Percentiles rank a stretch among this genome's conserved stretches.
Conservation (phyloP, 2,888 invertebrate genomes). For the Esperia sulphurella region DNA sequence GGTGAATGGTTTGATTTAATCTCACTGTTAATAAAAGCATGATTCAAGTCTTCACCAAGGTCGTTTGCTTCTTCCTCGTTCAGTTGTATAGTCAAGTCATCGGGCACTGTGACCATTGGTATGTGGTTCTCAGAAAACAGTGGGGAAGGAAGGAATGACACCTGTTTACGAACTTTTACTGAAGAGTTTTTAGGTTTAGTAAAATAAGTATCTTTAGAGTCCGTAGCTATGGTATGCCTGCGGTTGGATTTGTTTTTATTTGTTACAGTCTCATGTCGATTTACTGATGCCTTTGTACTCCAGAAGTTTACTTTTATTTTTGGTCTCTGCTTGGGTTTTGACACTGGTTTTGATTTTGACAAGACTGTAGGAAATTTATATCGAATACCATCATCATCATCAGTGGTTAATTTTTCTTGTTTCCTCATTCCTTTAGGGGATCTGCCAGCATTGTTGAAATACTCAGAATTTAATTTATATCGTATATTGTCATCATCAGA, state of each 20-base stretch:
- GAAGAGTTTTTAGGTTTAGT: constrained; percentile 41
- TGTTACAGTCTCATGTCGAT: constrained; percentile 37
- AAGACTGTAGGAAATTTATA: constrained; percentile 56
- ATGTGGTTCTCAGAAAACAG: constrained; percentile 66
- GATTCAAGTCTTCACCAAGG: constrained; percentile 56
- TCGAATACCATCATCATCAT: constrained; percentile 56
- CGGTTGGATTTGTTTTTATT: constrained; percentile 39
- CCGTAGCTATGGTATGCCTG: constrained; percentile 51
- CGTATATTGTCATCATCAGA: constrained; percentile 67
- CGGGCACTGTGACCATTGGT: constrained; percentile 73
- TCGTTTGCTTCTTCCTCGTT: constrained; percentile 71
- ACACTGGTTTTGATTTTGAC: constrained; percentile 37
- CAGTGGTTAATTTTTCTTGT: constrained; percentile 23
- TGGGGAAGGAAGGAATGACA: constrained; percentile 67
- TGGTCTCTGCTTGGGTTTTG: constrained; percentile 54
- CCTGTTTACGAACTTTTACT: constrained; percentile 62
- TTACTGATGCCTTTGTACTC: constrained; percentile 55
- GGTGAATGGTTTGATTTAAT: constrained; percentile 22
- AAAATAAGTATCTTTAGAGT: constrained; percentile 21
- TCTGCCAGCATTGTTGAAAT: constrained; percentile 39
- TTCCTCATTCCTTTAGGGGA: constrained; percentile 33
- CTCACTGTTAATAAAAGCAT: constrained; percentile 44
- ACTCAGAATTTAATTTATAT: constrained; percentile 60
- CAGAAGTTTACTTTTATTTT: constrained; percentile 73
- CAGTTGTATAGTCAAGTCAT: constrained; percentile 72